A percentile compares a stretch with the other conserved stretches of the same genome.
Evolutionary conservation across 2,888 invertebrate species (phyloP).

Genomic region (Nowickia ferox): DNA sequence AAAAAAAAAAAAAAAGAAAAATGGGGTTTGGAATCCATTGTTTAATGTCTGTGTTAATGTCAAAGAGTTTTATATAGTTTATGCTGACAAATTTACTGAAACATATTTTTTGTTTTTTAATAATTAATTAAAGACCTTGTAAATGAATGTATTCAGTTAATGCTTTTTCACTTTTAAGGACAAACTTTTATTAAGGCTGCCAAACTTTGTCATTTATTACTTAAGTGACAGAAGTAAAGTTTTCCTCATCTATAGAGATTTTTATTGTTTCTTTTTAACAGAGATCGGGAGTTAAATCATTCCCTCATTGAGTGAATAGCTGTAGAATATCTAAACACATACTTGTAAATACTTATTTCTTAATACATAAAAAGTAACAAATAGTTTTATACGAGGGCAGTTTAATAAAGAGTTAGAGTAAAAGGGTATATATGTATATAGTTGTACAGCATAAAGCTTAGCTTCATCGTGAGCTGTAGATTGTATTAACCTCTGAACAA

Average conservation of each 20-base stretch:
- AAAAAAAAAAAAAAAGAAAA: neutral
- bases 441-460: too few relatives aligned
- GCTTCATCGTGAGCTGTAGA: too few relatives aligned
- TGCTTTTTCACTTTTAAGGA: constrained; percentile 4
- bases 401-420: too few relatives aligned
- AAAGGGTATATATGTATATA: too few relatives aligned
- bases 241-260: neutral
- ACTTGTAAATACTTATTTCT: neutral
- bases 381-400: neutral
- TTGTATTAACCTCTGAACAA: too few relatives aligned
- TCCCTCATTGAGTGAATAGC: neutral
- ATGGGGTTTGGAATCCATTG: neutral
- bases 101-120: constrained; percentile 5
- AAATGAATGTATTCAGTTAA: constrained; percentile 8
- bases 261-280: neutral
- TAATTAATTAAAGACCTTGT: constrained; percentile 18
- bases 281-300: constrained; percentile 19
- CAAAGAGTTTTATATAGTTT: neutral
- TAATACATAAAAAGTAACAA: neutral
- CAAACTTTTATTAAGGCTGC: constrained; percentile 12
- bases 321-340: neutral
- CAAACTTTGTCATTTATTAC: constrained; percentile 23
- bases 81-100: neutral
- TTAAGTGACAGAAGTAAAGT: neutral
- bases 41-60: neutral